Percentiles rank a stretch among this genome's conserved stretches.
These are phyloP conservation scores for Zapornia atra DNA, from an alignment of 2,113 vertebrate genomes.

Conservation along the genomic window DNA sequence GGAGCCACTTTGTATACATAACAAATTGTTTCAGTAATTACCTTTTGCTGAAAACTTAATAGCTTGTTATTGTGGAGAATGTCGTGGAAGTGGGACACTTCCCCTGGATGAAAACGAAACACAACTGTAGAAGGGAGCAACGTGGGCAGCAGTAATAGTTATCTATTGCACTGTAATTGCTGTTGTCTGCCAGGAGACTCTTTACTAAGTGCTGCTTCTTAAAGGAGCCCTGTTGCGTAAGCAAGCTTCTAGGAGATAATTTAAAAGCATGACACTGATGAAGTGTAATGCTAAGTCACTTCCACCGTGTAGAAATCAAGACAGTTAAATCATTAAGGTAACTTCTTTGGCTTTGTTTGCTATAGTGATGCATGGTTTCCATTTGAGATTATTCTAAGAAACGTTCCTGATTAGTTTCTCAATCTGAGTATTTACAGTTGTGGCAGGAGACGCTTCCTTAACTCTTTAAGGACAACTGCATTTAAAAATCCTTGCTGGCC, in stretches of 20 bases:
- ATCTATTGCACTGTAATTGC: background rate
- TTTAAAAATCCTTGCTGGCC: background rate
- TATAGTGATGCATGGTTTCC: background rate
- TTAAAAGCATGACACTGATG: background rate
- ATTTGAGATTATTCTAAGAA: background rate
- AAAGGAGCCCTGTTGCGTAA: background rate
- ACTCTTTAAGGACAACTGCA: background rate
- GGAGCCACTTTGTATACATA: background rate
- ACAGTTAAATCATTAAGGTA: background rate
- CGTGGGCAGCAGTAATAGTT: background rate
- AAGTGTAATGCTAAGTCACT: background rate
- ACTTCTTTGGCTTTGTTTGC: background rate
- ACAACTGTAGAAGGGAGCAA: background rate
- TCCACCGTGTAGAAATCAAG: background rate
- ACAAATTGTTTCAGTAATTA: background rate
- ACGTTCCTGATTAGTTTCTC: background rate
- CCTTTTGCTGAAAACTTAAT: background rate
- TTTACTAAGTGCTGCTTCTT: background rate
- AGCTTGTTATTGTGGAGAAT: background rate
- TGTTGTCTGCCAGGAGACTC: background rate
- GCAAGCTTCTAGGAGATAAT: background rate
- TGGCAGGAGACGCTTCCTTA: background rate
- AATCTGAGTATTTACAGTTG: background rate
- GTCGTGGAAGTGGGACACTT: background rate
- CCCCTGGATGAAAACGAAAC: background rate